Percentiles rank a stretch among this genome's conserved stretches.
phyloP scores from a whole-genome alignment of 2,888 invertebrate species.

The Petrophora chlorosata region DNA sequence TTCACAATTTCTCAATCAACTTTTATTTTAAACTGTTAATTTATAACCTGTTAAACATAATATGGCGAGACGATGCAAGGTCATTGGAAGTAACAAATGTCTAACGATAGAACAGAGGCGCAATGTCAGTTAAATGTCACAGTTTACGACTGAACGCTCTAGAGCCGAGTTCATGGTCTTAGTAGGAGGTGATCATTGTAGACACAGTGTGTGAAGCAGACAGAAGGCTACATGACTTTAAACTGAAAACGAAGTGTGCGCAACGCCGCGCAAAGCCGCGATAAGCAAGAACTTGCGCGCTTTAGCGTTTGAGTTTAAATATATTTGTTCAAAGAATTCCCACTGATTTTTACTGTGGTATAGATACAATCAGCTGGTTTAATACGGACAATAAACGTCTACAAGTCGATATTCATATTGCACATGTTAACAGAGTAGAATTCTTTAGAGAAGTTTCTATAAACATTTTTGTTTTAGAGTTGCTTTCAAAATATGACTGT shows the following conservation, averaged over 20 bases:
- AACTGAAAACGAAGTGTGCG: too few species aligned
- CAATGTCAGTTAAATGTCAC: conserved; percentile 76
- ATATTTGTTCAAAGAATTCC: background rate
- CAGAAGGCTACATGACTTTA: too few species aligned
- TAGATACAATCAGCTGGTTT: conserved; percentile 26
- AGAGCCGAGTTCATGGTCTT: conserved; percentile 65
- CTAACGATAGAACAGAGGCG: conserved; percentile 57
- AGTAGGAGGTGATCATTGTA: conserved; percentile 31
- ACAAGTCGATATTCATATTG: conserved; percentile 29
- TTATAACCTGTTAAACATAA: conserved; percentile 50
- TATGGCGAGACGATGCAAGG: conserved; percentile 52
- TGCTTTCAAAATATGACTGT: conserved; percentile 7
- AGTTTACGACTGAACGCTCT: conserved; percentile 68
- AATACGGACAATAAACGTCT: conserved; percentile 35
- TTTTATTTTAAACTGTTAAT: conserved; percentile 30
- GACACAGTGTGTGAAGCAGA: background rate
- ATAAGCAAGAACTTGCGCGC: too few species aligned
- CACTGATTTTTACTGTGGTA: conserved; percentile 1
- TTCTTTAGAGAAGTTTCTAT: conserved; percentile 1
- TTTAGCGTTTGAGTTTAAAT: too few species aligned
- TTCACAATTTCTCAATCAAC: conserved; percentile 29
- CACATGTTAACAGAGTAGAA: conserved; percentile 18
- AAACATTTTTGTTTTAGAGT: conserved; percentile 3
- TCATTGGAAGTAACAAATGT: conserved; percentile 60
- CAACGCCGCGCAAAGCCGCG: too few species aligned